These are phyloP conservation scores for Torymus texanus DNA, from an alignment of 2,888 invertebrate species.

Conservation along the genomic window DNA sequence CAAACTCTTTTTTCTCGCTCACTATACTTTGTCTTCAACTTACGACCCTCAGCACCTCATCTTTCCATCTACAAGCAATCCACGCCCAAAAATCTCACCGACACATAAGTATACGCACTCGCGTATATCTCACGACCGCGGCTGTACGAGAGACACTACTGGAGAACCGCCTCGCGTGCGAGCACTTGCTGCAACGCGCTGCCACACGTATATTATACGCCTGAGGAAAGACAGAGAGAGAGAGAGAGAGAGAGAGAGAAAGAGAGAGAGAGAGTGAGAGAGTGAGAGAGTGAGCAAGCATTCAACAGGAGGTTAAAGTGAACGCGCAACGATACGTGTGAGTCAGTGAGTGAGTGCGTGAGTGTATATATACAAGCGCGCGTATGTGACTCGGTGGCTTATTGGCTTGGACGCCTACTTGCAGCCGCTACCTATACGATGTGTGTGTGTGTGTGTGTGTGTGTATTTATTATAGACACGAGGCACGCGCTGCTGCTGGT, in stretches of 20 bases:
- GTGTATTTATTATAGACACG: neutral
- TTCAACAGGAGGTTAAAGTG: constrained; percentile 39
- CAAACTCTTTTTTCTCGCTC: no score
- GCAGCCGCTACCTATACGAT: neutral
- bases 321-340: constrained; percentile 18
- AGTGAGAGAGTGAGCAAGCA: neutral
- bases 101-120: neutral
- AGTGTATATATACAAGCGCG: neutral
- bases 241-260: constrained; percentile 7
- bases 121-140: neutral
- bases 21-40: no score
- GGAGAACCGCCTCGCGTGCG: constrained; percentile 10
- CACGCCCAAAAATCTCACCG: no score
- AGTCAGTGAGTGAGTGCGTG: constrained; percentile 24
- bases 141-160: constrained; percentile 13
- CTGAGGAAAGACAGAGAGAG: neutral
- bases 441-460: neutral
- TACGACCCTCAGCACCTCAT: no score
- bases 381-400: constrained; percentile 19
- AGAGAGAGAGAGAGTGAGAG: neutral
- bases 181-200: constrained; percentile 2
- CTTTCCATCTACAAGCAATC: no score
- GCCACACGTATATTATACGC: neutral
- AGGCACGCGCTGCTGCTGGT: no score
- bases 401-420: constrained; percentile 40